These are phyloP conservation scores for Idaea aversata DNA, from an alignment of 2,888 invertebrate species.

Conservation along the genomic window DNA sequence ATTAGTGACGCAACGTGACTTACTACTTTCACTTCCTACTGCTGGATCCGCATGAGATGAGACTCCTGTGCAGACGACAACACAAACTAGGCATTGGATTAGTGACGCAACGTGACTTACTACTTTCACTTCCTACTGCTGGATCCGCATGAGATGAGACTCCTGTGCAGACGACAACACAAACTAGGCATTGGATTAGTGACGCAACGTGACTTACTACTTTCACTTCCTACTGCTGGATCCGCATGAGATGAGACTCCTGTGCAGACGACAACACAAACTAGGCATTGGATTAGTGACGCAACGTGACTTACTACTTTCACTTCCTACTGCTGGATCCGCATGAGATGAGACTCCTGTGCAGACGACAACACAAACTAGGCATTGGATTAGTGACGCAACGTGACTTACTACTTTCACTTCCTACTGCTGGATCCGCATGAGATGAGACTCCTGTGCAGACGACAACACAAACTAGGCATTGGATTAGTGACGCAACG, in stretches of 20 bases:
- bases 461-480: slow-evolving; percentile 23
- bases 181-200: slow-evolving; percentile 29
- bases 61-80: slow-evolving; percentile 11
- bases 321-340: slow-evolving; percentile 28
- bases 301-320: slow-evolving; percentile 30
- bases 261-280: slow-evolving; percentile 13
- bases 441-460: slow-evolving; percentile 22
- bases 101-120: slow-evolving; percentile 27
- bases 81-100: slow-evolving; percentile 27
- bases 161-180: slow-evolving; percentile 5
- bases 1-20: slow-evolving; percentile 27
- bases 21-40: slow-evolving; percentile 33
- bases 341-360: slow-evolving; percentile 24
- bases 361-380: slow-evolving; percentile 20
- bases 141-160: slow-evolving; percentile 25
- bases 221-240: slow-evolving; percentile 33
- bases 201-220: slow-evolving; percentile 28
- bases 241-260: slow-evolving; percentile 22
- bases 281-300: slow-evolving; percentile 29
- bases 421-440: slow-evolving; percentile 24
- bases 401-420: slow-evolving; percentile 30
- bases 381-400: slow-evolving; percentile 29
- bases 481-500: slow-evolving; percentile 29
- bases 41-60: slow-evolving; percentile 24
- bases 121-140: slow-evolving; percentile 33